Percentiles rank a stretch among this genome's conserved stretches.
phyloP scores from a whole-genome alignment of 2,797 vertebrate species.

The Lates japonicus region DNA sequence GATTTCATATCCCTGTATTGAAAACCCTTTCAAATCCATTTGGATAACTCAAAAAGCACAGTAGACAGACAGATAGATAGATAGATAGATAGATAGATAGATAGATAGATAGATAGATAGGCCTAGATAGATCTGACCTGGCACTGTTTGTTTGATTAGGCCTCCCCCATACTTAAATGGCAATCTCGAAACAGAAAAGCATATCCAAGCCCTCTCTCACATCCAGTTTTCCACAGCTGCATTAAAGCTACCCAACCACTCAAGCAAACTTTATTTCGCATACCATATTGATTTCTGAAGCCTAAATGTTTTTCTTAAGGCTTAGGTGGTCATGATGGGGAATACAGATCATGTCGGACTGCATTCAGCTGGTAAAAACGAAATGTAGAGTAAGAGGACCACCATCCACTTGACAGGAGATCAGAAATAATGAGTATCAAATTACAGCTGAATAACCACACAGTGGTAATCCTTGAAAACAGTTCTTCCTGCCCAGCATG shows the following conservation, averaged over 20 bases:
- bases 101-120: neutral
- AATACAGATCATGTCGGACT: conserved; percentile 23
- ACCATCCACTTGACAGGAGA: conserved; percentile 4
- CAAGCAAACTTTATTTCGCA: conserved; percentile 6
- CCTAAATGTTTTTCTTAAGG: conserved; percentile 19
- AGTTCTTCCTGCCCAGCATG: conserved; percentile 14
- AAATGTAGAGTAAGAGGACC: conserved; percentile 13
- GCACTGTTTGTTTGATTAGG: no score
- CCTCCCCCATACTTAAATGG: no score
- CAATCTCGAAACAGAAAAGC: no score
- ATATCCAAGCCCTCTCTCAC: neutral
- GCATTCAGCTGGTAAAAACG: conserved; percentile 7
- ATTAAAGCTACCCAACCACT: neutral
- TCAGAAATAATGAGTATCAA: conserved; percentile 41
- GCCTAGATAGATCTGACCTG: neutral
- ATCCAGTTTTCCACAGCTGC: conserved; percentile 6
- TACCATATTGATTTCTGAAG: conserved; percentile 19
- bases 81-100: neutral
- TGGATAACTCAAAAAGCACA: neutral
- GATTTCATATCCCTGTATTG: neutral
- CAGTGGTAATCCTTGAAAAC: conserved; percentile 50
- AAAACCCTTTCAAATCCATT: neutral
- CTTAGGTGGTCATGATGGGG: conserved; percentile 1
- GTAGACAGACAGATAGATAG: no score
- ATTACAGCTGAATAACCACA: conserved; percentile 46